A percentile compares a stretch with the other conserved stretches of the same genome.
phyloP scores from a whole-genome alignment of 2,113 vertebrate genomes.

The Diphyllodes magnificus region DNA sequence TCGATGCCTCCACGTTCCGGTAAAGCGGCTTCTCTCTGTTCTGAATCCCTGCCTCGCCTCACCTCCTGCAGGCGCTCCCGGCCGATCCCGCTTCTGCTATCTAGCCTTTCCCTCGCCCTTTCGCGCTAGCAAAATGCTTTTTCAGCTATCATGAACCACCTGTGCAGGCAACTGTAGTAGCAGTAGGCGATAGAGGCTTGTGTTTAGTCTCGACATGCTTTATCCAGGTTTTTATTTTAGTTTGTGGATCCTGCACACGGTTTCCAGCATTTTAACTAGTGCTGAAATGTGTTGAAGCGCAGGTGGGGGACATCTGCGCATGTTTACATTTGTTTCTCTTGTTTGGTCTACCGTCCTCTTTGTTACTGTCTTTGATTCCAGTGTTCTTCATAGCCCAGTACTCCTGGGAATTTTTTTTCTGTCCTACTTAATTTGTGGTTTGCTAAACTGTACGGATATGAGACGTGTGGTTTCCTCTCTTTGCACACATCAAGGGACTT shows the following conservation, averaged over 20 bases:
- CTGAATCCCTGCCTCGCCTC: neutral
- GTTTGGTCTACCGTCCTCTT: neutral
- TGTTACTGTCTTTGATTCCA: neutral
- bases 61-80: neutral
- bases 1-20: neutral
- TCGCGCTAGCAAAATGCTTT: neutral
- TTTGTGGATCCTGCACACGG: accelerated
- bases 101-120: neutral
- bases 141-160: neutral
- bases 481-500: neutral
- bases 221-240: neutral
- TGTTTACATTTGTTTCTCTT: neutral
- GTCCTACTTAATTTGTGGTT: neutral
- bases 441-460: accelerated
- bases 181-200: neutral
- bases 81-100: accelerated
- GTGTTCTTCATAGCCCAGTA: neutral
- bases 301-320: neutral
- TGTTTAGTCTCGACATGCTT: neutral
- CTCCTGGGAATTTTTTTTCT: neutral
- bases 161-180: neutral
- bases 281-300: accelerated
- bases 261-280: neutral
- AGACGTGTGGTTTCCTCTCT: neutral
- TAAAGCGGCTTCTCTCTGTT: neutral